Evolutionary conservation across 2,888 invertebrate genomes (phyloP).

Genomic region (Troglohyphantes excavatus): DNA sequence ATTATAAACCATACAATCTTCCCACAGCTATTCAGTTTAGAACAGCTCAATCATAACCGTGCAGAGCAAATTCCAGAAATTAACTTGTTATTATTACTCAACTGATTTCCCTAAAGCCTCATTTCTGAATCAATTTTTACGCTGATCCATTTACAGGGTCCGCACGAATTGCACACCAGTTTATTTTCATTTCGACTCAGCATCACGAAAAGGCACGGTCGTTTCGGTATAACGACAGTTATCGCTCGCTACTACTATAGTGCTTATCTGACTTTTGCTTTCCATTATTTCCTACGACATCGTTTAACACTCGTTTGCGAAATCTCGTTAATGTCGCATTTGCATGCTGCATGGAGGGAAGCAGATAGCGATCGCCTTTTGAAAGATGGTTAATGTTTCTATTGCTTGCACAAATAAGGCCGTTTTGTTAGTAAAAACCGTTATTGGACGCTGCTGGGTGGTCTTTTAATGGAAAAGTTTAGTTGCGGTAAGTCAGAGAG

Average conservation of each 20-base stretch:
- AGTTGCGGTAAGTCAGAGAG: neutral
- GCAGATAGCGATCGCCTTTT: slow-evolving; percentile 29
- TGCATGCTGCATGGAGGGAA: slow-evolving; percentile 43
- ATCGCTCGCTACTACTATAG: slow-evolving; percentile 17
- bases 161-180: slow-evolving; percentile 8
- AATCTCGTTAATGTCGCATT: slow-evolving; percentile 49
- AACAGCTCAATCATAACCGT: neutral
- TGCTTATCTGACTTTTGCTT: slow-evolving; percentile 23
- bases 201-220: neutral
- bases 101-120: slow-evolving; percentile 41
- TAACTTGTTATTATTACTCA: slow-evolving; percentile 41
- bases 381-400: slow-evolving; percentile 25
- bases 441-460: neutral
- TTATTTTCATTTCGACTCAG: slow-evolving; percentile 42
- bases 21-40: no score
- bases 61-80: neutral
- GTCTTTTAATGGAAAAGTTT: neutral
- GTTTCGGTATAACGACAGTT: slow-evolving; percentile 52
- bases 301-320: slow-evolving; percentile 31
- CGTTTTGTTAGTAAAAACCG: slow-evolving; percentile 22
- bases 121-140: slow-evolving; percentile 54
- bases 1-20: no score
- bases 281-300: slow-evolving; percentile 30
- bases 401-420: slow-evolving; percentile 19
- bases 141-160: neutral